phyloP scores from a whole-genome alignment of 2,888 invertebrate species.

The Petrolisthes manimaculis region DNA sequence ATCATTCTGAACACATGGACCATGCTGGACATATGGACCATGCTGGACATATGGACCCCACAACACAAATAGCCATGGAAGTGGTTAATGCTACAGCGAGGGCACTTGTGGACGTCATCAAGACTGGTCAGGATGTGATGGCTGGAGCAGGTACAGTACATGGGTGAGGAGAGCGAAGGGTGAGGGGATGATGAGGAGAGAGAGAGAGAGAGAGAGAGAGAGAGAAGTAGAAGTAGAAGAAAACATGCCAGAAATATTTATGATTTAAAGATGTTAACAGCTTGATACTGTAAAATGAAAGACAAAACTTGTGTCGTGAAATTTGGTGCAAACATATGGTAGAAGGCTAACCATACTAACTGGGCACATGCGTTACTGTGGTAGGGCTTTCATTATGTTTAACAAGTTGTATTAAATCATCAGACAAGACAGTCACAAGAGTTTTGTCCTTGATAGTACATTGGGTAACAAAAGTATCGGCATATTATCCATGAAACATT shows the following conservation, averaged over 20 bases:
- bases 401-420: no score
- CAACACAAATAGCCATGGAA: slow-evolving; percentile 11
- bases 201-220: slow-evolving; percentile 33
- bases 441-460: no score
- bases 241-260: not conserved
- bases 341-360: not conserved
- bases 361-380: not conserved
- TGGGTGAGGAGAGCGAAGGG: not conserved
- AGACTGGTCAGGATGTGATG: not conserved
- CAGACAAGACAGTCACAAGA: not conserved
- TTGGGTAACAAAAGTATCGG: not conserved
- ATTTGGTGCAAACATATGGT: no score
- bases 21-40: slow-evolving; percentile 43
- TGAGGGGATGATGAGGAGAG: not conserved
- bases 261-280: not conserved
- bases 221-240: not conserved
- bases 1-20: slow-evolving; percentile 32
- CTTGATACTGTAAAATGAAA: not conserved
- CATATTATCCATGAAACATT: not conserved
- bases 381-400: no score
- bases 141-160: not conserved
- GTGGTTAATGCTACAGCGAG: slow-evolving; percentile 33
- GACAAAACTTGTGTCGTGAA: not conserved
- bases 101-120: slow-evolving; percentile 28
- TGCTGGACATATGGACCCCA: not conserved